Conservation (phyloP, 2,113 vertebrate species). For the Leptobrachium leishanense region DNA sequence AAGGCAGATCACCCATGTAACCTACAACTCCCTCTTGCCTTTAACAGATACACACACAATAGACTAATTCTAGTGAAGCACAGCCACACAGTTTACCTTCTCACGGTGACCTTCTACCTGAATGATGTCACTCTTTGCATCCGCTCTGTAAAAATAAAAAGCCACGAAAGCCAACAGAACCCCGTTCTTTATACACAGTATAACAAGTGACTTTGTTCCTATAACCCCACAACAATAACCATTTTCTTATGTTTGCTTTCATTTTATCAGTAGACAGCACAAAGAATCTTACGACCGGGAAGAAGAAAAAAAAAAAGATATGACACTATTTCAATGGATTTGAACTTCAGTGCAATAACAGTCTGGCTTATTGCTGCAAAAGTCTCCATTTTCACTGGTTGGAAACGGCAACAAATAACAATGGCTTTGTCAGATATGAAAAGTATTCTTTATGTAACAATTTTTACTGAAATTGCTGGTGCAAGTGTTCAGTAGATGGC, state of each 20-base stretch:
- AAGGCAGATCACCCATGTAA: no score
- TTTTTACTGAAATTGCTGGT: constrained; percentile 50
- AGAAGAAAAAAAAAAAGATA: constrained; percentile 44
- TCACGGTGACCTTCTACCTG: background rate
- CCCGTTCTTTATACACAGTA: background rate
- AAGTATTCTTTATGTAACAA: constrained; percentile 50
- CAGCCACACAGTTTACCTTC: background rate
- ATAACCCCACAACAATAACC: constrained; percentile 33
- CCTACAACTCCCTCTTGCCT: no score
- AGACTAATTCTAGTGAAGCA: background rate
- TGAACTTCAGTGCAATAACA: constrained; percentile 47
- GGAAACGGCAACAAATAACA: constrained; percentile 47
- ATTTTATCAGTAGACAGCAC: constrained; percentile 41
- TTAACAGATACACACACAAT: background rate
- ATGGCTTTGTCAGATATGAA: constrained; percentile 45
- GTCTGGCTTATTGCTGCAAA: constrained; percentile 43
- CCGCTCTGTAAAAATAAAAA: background rate
- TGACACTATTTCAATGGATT: constrained; percentile 45
- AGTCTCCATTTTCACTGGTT: constrained; percentile 42
- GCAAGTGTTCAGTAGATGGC: constrained; percentile 42
- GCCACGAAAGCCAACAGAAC: constrained; percentile 18
- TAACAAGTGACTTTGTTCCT: constrained; percentile 36
- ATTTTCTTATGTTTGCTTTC: constrained; percentile 40
- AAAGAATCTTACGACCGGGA: constrained; percentile 31
- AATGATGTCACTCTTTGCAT: background rate